Conservation (phyloP, 2,113 vertebrate genomes). For the Talpa occidentalis region DNA sequence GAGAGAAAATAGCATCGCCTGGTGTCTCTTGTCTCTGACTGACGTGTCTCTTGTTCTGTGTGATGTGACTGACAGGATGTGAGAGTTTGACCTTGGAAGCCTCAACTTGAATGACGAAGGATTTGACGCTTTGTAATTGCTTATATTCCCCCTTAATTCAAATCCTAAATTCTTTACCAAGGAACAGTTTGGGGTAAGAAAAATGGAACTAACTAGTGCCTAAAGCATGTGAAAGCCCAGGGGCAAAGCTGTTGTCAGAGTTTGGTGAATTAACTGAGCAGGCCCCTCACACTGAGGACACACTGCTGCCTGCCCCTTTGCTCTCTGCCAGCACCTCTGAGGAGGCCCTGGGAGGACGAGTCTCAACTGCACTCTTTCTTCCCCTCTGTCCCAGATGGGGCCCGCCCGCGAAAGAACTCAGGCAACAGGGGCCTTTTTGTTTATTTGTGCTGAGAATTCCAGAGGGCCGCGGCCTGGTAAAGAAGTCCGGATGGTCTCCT, state of each 20-base stretch:
- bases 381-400: too few relatives aligned
- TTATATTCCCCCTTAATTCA: background rate
- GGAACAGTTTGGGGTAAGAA: background rate
- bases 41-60: background rate
- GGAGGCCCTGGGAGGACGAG: background rate
- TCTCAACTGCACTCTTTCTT: too few relatives aligned
- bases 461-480: background rate
- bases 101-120: background rate
- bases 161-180: constrained; percentile 10
- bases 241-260: too few relatives aligned
- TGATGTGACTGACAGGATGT: background rate
- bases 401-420: too few relatives aligned
- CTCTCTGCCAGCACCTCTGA: background rate
- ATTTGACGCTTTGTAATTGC: background rate
- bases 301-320: too few relatives aligned
- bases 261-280: too few relatives aligned
- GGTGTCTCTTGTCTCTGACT: background rate
- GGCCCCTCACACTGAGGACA: too few relatives aligned
- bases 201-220: background rate
- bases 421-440: background rate
- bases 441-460: background rate
- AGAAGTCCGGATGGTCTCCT: constrained; percentile 14
- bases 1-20: background rate
- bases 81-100: background rate
- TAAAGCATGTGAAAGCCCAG: too few relatives aligned